Evolutionary conservation across 2,888 invertebrate genomes (phyloP).

Genomic region (Drepanosiphum platanoidis): DNA sequence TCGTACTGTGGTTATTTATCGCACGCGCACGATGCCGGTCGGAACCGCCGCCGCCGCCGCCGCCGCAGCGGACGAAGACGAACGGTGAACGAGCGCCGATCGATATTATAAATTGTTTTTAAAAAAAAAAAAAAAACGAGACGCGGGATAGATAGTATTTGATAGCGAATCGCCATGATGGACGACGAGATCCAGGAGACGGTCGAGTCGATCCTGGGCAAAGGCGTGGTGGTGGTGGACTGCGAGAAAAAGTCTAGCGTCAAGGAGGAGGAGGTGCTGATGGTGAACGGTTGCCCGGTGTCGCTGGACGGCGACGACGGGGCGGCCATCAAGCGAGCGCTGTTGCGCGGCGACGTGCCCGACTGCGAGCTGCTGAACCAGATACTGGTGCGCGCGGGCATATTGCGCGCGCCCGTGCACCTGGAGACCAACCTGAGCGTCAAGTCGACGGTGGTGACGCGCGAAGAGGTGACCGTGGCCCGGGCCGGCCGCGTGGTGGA

Average conservation of each 20-base stretch:
- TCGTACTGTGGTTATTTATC: neutral
- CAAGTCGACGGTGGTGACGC: slow-evolving; percentile 77
- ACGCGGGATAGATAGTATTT: too few relatives aligned
- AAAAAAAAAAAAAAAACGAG: too few relatives aligned
- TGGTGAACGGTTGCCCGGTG: slow-evolving; percentile 78
- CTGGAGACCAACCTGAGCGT: slow-evolving; percentile 78
- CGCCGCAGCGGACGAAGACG: too few relatives aligned
- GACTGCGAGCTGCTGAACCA: slow-evolving; percentile 78
- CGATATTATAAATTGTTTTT: too few relatives aligned
- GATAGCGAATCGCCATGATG: too few relatives aligned
- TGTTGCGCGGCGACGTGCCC: slow-evolving; percentile 77
- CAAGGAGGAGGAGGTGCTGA: slow-evolving; percentile 76
- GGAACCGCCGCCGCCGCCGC: neutral
- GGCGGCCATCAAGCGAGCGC: slow-evolving; percentile 75
- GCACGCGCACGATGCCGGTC: neutral
- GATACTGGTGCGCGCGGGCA: slow-evolving; percentile 69
- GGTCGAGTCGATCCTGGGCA: slow-evolving; percentile 78
- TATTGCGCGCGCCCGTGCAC: slow-evolving; percentile 74
- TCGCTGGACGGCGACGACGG: slow-evolving; percentile 76
- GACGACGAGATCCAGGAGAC: slow-evolving; percentile 81
- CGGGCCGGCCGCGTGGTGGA: slow-evolving; percentile 77
- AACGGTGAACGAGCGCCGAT: too few relatives aligned
- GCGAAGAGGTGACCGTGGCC: slow-evolving; percentile 77
- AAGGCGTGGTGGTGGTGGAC: slow-evolving; percentile 77
- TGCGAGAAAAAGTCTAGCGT: slow-evolving; percentile 79